Conservation (phyloP, 2,113 vertebrate species). For the Oncorhynchus nerka region DNA sequence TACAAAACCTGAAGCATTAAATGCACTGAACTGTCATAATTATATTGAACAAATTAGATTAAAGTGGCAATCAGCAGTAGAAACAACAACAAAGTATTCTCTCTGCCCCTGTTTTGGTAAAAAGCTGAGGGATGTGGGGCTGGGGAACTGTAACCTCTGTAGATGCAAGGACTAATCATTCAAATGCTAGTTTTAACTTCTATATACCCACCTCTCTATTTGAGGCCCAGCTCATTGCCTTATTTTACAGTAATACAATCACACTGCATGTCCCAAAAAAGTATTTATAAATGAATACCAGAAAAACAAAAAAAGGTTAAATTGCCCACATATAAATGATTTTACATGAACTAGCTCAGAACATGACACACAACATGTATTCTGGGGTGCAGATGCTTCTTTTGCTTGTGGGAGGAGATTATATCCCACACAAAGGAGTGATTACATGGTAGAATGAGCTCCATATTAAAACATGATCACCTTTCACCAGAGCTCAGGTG, state of each 20-base stretch:
- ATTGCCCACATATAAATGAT: too few species aligned
- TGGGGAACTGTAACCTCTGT: too few species aligned
- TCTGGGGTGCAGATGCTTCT: not conserved
- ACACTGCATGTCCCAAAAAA: not conserved
- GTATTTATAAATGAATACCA: not conserved
- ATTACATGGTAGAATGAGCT: constrained; percentile 49
- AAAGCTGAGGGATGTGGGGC: too few species aligned
- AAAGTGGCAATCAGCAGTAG: too few species aligned
- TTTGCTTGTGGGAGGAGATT: not conserved
- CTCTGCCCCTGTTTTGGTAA: too few species aligned
- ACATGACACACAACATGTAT: constrained; percentile 1
- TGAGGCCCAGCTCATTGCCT: not conserved
- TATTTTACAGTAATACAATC: not conserved
- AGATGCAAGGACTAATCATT: too few species aligned
- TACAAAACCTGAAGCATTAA: too few species aligned
- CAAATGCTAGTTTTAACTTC: not conserved
- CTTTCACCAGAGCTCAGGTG: constrained; percentile 28
- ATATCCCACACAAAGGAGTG: constrained; percentile 22
- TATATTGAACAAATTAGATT: too few species aligned
- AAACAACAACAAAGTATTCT: too few species aligned
- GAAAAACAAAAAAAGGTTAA: too few species aligned
- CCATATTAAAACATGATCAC: constrained; percentile 40
- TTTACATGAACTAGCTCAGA: too few species aligned
- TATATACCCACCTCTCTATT: not conserved
- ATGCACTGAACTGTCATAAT: too few species aligned